Evolutionary conservation across 2,113 vertebrate genomes (phyloP).

Genomic region (Heterotilapia buettikoferi): DNA sequence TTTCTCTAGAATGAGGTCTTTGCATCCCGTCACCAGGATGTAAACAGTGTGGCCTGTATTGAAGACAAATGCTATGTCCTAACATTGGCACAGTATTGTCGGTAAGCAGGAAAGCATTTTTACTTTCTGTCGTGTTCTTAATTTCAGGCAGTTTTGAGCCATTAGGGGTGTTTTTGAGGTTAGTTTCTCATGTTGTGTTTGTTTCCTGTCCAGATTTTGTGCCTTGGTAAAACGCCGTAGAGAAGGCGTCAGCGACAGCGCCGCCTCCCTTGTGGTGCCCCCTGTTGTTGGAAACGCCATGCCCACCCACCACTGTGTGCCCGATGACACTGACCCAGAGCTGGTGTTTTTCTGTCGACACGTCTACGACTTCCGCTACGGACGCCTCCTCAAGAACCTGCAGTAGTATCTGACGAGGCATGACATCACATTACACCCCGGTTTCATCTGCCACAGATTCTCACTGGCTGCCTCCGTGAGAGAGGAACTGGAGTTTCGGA

Average conservation of each 20-base stretch:
- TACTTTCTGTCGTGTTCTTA: neutral
- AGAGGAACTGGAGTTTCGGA: constrained; percentile 1
- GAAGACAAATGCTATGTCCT: constrained; percentile 98
- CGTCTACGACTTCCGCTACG: constrained; percentile 96
- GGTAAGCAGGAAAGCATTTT: constrained; percentile 69
- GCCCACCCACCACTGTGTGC: constrained; percentile 91
- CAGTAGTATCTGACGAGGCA: constrained; percentile 76
- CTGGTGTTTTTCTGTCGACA: constrained; percentile 98
- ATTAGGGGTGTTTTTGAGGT: neutral
- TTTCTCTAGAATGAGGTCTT: constrained; percentile 90
- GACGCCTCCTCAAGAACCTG: constrained; percentile 97
- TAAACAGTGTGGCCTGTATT: constrained; percentile 98
- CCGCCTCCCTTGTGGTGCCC: constrained; percentile 82
- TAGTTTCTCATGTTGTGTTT: neutral
- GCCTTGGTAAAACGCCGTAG: constrained; percentile 95
- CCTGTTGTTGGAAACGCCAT: constrained; percentile 83
- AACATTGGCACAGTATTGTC: constrained; percentile 98
- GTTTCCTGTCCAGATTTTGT: constrained; percentile 83
- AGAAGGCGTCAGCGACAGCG: constrained; percentile 82
- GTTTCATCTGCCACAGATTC: constrained; percentile 3
- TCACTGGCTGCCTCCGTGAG: constrained; percentile 24
- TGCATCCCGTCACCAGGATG: constrained; percentile 95
- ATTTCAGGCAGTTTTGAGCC: neutral
- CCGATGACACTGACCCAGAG: constrained; percentile 89
- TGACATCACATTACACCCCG: neutral